Evolutionary conservation across 2,113 vertebrate genomes (phyloP).

Genomic region (Pseudorectes ferrugineus): DNA sequence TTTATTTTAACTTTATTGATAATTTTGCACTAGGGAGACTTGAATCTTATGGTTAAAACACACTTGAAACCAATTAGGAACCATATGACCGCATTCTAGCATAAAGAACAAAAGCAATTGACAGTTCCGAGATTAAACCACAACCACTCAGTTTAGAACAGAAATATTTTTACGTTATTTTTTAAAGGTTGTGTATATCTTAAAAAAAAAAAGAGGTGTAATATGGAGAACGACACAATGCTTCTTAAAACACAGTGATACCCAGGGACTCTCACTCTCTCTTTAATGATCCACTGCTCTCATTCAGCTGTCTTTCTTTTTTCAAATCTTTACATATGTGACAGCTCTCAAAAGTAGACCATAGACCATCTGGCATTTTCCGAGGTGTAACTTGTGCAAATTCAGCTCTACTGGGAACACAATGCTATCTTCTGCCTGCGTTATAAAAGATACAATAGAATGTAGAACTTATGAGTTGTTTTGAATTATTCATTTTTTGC

Average conservation of each 20-base stretch:
- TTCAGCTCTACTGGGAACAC: slow-evolving; percentile 95
- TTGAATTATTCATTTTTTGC: slow-evolving; percentile 98
- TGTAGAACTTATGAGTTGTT: slow-evolving; percentile 86
- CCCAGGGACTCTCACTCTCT: slow-evolving; percentile 76
- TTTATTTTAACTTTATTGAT: slow-evolving; percentile 68
- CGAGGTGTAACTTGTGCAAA: slow-evolving; percentile 89
- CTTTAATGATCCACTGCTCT: slow-evolving; percentile 80
- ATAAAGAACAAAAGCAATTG: slow-evolving; percentile 65
- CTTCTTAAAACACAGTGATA: slow-evolving; percentile 80
- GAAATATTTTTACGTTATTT: slow-evolving; percentile 68
- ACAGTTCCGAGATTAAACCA: slow-evolving; percentile 51
- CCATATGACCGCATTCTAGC: slow-evolving; percentile 53
- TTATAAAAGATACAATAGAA: slow-evolving; percentile 85
- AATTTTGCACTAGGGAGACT: slow-evolving; percentile 66
- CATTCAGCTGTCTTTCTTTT: slow-evolving; percentile 82
- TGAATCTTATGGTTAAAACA: slow-evolving; percentile 68
- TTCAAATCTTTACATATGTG: slow-evolving; percentile 83
- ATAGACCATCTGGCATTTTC: slow-evolving; percentile 91
- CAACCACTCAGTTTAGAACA: slow-evolving; percentile 59
- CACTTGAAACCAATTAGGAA: slow-evolving; percentile 68
- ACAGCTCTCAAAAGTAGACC: slow-evolving; percentile 89
- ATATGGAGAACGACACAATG: slow-evolving; percentile 69
- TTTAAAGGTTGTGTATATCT: slow-evolving; percentile 69
- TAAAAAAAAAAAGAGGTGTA: slow-evolving; percentile 60
- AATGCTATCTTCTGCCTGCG: slow-evolving; percentile 85